A percentile compares a stretch with the other conserved stretches of the same genome.
Conservation (phyloP, 2,797 vertebrate genomes). For the Pantherophis alleghaniensis region DNA sequence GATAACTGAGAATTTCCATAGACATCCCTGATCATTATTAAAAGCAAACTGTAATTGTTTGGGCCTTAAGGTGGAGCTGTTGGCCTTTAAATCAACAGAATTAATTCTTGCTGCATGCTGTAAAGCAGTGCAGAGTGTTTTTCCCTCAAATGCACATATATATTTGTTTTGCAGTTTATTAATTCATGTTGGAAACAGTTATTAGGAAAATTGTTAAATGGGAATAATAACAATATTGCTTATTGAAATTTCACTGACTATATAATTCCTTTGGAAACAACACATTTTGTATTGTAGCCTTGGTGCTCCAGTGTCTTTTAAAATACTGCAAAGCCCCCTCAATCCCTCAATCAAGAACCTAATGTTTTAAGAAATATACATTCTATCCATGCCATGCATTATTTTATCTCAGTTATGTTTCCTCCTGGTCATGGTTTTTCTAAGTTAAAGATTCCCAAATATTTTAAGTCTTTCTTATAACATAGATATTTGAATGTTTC, state of each 20-base stretch:
- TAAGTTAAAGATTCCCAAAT: neutral
- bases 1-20: neutral
- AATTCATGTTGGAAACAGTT: neutral
- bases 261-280: neutral
- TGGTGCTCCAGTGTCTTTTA: neutral
- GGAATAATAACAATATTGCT: neutral
- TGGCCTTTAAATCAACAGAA: constrained; percentile 30
- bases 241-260: neutral
- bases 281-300: neutral
- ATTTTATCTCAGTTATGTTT: neutral
- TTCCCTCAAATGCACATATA: neutral
- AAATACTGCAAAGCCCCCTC: neutral
- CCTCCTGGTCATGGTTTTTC: neutral
- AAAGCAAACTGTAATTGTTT: neutral
- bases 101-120: neutral
- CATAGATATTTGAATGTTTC: neutral
- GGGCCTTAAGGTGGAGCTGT: constrained; percentile 59
- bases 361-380: neutral
- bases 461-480: neutral
- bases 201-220: neutral
- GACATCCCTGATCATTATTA: neutral
- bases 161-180: neutral
- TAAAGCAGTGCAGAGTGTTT: neutral
- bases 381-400: neutral
- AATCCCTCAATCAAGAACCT: neutral